Conservation (phyloP, 64 coral and sea anemone genomes). For the Dendronephthya gigantea region DNA sequence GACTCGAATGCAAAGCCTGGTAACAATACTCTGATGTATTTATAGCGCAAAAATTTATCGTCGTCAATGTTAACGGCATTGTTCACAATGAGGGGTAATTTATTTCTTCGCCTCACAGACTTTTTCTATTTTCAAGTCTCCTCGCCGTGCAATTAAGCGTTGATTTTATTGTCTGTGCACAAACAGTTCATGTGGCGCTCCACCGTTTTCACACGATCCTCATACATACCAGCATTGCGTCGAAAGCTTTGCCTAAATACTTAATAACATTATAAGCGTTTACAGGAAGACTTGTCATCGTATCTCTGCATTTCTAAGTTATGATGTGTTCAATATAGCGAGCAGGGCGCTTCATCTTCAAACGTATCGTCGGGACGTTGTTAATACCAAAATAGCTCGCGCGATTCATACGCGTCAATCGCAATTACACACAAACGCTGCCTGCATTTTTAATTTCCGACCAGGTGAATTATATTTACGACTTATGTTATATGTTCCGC, state of each 20-base stretch:
- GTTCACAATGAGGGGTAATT: neutral
- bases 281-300: conserved; percentile 16
- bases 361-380: neutral
- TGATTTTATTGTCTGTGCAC: conserved; percentile 15
- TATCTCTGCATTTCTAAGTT: neutral
- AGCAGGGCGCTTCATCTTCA: neutral
- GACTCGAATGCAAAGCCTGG: neutral
- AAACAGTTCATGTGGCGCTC: conserved; percentile 10
- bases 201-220: conserved; percentile 5
- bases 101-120: neutral
- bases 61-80: conserved; percentile 1
- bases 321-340: neutral
- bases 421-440: conserved; percentile 6
- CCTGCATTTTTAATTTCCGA: conserved; percentile 3
- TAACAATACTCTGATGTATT: neutral
- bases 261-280: conserved; percentile 21
- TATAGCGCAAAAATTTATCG: neutral
- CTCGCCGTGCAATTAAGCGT: conserved; percentile 7
- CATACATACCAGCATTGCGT: neutral
- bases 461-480: conserved; percentile 15
- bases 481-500: neutral
- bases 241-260: neutral
- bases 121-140: neutral
- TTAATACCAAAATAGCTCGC: neutral
- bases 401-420: neutral